phyloP scores from a whole-genome alignment of 2,797 vertebrate genomes.

The Oryzias dopingdopingensis region DNA sequence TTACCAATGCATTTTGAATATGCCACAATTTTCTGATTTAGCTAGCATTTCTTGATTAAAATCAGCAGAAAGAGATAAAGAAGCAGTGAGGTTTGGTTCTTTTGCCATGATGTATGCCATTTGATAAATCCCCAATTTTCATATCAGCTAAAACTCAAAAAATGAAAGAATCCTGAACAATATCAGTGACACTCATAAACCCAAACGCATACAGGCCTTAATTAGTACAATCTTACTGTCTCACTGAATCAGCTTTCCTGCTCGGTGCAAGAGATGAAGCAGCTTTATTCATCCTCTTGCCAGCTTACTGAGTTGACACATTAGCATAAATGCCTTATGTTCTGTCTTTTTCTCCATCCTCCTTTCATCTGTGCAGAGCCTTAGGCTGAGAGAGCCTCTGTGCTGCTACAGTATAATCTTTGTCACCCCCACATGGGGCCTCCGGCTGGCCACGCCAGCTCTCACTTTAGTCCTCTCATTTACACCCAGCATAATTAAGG shows the following conservation, averaged over 20 bases:
- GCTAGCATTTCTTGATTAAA: too few species aligned
- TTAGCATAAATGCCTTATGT: constrained; percentile 65
- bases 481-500: constrained; percentile 67
- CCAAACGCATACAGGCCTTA: constrained; percentile 29
- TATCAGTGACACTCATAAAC: constrained; percentile 5
- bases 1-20: too few species aligned
- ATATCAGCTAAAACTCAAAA: too few species aligned
- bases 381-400: constrained; percentile 53
- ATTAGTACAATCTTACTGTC: constrained; percentile 31
- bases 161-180: not conserved
- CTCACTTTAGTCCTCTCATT: constrained; percentile 60
- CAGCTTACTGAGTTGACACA: constrained; percentile 60
- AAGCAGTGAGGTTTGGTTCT: too few species aligned
- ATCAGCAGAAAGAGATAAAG: too few species aligned
- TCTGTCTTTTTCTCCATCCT: constrained; percentile 47
- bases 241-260: constrained; percentile 28
- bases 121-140: too few species aligned
- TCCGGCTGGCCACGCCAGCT: constrained; percentile 47
- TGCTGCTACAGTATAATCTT: constrained; percentile 45
- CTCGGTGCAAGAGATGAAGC: constrained; percentile 37
- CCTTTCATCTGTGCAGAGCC: constrained; percentile 64
- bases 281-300: constrained; percentile 54
- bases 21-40: too few species aligned
- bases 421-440: constrained; percentile 57
- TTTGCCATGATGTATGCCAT: too few species aligned